Evolutionary conservation across 2,797 vertebrate genomes (phyloP), one percentile per base, ranked within the genome.

Genomic region (Ctenopoma kingsleyae): DNA sequence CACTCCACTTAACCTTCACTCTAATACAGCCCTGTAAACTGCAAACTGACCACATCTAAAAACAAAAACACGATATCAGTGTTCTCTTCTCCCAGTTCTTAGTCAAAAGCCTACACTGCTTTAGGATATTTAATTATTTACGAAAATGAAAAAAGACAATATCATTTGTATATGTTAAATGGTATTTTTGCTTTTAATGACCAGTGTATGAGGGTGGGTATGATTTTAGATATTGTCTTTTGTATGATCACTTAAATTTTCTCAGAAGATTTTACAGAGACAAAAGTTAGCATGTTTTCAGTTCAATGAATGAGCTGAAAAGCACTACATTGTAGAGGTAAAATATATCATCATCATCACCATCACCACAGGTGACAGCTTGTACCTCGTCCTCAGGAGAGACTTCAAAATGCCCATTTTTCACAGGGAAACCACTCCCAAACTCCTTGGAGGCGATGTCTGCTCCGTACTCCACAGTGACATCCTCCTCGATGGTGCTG

Each of bases 381-480:
- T 59, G 66, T 92, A 99, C 98, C 97, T 99, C 95, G 65, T 99
- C 97, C 62, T 98, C 96, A 1, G 96, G 92, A 48, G 94, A 90
- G 43, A 97, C 90, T 93, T 95, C 95, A 79, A 97, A 95, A 88
- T 95, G 96, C 52, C 97, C 93, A 75, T 95, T 97, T 68, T 87
- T 94, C 30, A 98, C 94, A 57, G 98, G 98, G 89, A 99, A 99
- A 66, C 98, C 98, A 81, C 98, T 99, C 85, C 98, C 98, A 84
- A 98, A 99, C 80, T 99, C 98, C 87, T 99, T 99, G 0, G 98
- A 99, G 78, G 98, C 97, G 5, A 99, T 99, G 87, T 99, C 98
- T 54, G 98, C 98, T 52, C 98, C 98, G 7, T 99, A 99, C 75
- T 99, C 98, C 19, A 99, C 98, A 0, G 96, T 99, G 40, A 99